Percentiles rank a stretch among this genome's conserved stretches.
Conservation (phyloP, 2,797 vertebrate species). For the Alauda arvensis region DNA sequence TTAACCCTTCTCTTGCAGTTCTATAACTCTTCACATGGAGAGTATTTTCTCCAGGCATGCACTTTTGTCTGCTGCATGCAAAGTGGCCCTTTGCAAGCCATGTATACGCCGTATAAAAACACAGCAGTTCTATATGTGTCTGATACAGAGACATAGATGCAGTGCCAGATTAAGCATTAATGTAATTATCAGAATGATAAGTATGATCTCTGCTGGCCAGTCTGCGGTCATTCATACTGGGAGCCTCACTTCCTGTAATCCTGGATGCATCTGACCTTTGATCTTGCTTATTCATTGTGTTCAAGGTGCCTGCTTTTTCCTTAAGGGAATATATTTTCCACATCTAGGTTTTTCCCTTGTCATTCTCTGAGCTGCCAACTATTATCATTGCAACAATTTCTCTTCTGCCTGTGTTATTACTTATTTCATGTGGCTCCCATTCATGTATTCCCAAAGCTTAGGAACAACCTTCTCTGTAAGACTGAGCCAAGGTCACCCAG, state of each 20-base stretch:
- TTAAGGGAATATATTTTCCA: background rate
- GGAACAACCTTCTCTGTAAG: background rate
- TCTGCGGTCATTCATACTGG: background rate
- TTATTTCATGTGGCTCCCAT: background rate
- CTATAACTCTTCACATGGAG: background rate
- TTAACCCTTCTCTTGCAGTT: background rate
- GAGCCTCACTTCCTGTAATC: background rate
- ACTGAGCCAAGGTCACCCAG: background rate
- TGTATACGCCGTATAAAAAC: background rate
- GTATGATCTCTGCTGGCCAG: background rate
- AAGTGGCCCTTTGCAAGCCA: background rate
- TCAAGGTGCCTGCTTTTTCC: background rate
- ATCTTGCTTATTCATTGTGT: background rate
- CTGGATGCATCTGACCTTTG: background rate
- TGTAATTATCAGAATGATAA: background rate
- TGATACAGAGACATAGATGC: rapidly evolving
- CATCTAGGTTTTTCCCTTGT: background rate
- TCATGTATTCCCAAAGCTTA: background rate
- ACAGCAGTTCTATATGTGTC: background rate
- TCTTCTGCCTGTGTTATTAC: background rate
- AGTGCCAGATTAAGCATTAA: background rate
- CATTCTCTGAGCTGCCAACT: background rate
- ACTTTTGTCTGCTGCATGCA: background rate
- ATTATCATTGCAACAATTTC: background rate
- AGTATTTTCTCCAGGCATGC: background rate